These are phyloP conservation scores for Calcarius lapponicus DNA, from an alignment of 2,797 vertebrate species.

Conservation along the genomic window DNA sequence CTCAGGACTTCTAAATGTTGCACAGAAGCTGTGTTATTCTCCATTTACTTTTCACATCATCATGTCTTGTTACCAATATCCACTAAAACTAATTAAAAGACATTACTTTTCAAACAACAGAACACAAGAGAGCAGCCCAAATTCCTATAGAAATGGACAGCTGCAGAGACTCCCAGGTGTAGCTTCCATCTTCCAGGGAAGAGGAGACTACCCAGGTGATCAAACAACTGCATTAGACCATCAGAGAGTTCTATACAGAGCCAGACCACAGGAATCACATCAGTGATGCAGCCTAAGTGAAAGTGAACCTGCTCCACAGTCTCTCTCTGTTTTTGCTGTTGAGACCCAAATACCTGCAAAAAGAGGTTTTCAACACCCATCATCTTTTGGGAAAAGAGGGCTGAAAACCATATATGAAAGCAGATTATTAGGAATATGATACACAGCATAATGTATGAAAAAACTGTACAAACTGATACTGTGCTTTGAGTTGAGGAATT, in stretches of 20 bases:
- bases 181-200: neutral
- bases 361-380: neutral
- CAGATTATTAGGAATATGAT: neutral
- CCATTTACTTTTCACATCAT: neutral
- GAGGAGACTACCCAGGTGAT: neutral
- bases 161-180: neutral
- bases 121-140: neutral
- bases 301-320: neutral
- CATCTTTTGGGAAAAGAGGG: neutral
- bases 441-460: accelerated
- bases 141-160: neutral
- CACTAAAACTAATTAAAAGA: neutral
- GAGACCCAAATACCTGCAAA: neutral
- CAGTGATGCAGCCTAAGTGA: neutral
- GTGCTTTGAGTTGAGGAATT: neutral
- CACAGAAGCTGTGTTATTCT: neutral
- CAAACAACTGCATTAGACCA: neutral
- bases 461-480: neutral
- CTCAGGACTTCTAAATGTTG: neutral
- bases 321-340: neutral
- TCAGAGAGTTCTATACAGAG: neutral
- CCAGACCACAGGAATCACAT: neutral
- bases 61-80: neutral
- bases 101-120: neutral
- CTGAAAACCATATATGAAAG: neutral